Evolutionary conservation across 2,113 vertebrate genomes (phyloP).

Genomic region (Lophochroa leadbeateri): DNA sequence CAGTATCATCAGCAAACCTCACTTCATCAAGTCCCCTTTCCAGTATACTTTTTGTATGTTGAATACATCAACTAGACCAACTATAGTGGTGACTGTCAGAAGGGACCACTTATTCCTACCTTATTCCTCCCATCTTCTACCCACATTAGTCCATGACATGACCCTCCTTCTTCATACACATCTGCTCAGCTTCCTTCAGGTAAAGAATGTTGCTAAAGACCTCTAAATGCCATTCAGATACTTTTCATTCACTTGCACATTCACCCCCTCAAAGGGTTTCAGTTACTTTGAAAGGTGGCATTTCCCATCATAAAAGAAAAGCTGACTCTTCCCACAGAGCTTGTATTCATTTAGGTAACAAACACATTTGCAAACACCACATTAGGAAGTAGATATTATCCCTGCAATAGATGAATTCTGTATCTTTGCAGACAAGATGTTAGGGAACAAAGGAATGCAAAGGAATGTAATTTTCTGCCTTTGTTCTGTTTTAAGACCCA

Average conservation of each 20-base stretch:
- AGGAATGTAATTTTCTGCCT: not conserved
- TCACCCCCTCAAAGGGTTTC: not conserved
- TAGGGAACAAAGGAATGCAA: not conserved
- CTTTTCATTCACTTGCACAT: not conserved
- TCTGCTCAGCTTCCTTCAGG: not conserved
- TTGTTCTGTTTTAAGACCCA: not conserved
- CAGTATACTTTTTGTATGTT: not conserved
- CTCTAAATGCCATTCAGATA: not conserved
- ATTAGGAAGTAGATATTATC: not conserved
- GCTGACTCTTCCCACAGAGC: not conserved
- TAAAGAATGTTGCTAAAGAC: not conserved
- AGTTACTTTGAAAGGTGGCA: not conserved
- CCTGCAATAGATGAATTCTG: not conserved
- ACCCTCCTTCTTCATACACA: not conserved
- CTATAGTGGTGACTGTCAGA: not conserved
- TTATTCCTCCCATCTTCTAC: not conserved
- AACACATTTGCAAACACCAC: fast-evolving
- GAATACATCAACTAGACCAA: not conserved
- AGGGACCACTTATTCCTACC: not conserved
- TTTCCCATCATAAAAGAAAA: not conserved
- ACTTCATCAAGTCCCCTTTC: not conserved
- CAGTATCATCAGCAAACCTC: not conserved
- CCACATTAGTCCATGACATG: not conserved
- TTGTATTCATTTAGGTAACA: not conserved
- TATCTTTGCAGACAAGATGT: not conserved